Evolutionary conservation across 2,888 invertebrate genomes (phyloP), one percentile per base, ranked within the genome.

Genomic region (Plagodis pulveraria): DNA sequence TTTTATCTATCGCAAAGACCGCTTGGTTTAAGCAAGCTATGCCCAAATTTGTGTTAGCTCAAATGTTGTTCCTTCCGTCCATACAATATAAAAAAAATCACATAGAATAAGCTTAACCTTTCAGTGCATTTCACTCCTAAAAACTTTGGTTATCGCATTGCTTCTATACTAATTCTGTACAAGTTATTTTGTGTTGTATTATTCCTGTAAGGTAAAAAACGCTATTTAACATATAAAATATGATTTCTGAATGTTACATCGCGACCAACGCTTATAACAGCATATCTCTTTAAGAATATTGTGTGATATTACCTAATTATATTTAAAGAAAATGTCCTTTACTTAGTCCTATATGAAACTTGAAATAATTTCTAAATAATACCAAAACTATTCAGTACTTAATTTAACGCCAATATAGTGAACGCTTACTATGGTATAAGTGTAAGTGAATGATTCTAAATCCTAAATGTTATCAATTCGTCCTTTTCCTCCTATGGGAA

Each of bases 271-370:
- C 91, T 92, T 91, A 79, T 74, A 82, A 84, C 86, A 85, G 91
- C 91, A 91, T 91, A 91, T 91, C 90, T 89, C 82, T 87, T 66
- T 87, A 91, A 91, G 91, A 86, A 86, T 79, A 88, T 80, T 86
- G 91, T 92, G 91, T 91, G 91, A 91, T 92, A 91, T 88, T 88
- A 84, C 87, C 87, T 91, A 88, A 88, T 84, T 88, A 80, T 89
- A 87, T 86, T 81, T 78, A 78, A 84, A 80, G 73, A 78, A 55
- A 77, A 80, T 84, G 85, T 88, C 87, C 87, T 87, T 64, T 57
- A 62, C 59, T 84, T 86, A 87, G 85, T 83, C 81, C 85, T 87
- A 80, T 40, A 49, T 42, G 49, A 86, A 80, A 81, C 72, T 77
- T 73, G 77, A 77, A 81, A 77, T 69, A 69, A 72, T 73, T 80